Conservation (phyloP, 2,797 vertebrate species). For the Momotus momota region DNA sequence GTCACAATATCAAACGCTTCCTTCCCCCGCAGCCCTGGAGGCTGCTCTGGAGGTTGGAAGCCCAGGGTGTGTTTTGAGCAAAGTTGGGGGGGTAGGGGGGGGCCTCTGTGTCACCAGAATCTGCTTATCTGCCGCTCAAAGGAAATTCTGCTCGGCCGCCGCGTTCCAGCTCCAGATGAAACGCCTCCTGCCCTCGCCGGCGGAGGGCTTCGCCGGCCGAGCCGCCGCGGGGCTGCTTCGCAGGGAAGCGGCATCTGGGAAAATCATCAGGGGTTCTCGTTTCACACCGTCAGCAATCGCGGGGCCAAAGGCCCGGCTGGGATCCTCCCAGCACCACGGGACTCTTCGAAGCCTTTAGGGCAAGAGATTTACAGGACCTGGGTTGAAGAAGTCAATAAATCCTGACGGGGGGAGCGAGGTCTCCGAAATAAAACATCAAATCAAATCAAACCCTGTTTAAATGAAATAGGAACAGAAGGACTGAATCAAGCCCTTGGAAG, state of each 20-base stretch:
- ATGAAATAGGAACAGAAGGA: background rate
- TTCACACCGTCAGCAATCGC: background rate
- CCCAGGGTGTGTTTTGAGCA: background rate
- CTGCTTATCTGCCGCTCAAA: constrained; percentile 42
- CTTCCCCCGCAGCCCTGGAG: background rate
- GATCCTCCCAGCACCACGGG: background rate
- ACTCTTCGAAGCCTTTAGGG: background rate
- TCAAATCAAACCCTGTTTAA: background rate
- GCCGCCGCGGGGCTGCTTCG: background rate
- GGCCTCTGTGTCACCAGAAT: constrained; percentile 15
- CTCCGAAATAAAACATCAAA: background rate
- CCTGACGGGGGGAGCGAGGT: fast-evolving
- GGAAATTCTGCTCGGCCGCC: background rate
- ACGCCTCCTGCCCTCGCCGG: too few species aligned
- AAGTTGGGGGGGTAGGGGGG: background rate
- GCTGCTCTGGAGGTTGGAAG: background rate
- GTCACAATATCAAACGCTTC: constrained; percentile 7
- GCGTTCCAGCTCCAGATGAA: too few species aligned
- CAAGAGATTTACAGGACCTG: background rate
- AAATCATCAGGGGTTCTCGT: background rate
- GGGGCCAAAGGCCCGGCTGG: background rate
- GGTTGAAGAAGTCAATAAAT: fast-evolving
- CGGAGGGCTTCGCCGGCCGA: too few species aligned
- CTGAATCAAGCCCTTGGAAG: background rate
- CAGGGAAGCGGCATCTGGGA: fast-evolving